Evolutionary conservation across 2,888 invertebrate genomes (phyloP), one percentile per base, ranked within the genome.

Genomic region (Drosophila neonasuta): DNA sequence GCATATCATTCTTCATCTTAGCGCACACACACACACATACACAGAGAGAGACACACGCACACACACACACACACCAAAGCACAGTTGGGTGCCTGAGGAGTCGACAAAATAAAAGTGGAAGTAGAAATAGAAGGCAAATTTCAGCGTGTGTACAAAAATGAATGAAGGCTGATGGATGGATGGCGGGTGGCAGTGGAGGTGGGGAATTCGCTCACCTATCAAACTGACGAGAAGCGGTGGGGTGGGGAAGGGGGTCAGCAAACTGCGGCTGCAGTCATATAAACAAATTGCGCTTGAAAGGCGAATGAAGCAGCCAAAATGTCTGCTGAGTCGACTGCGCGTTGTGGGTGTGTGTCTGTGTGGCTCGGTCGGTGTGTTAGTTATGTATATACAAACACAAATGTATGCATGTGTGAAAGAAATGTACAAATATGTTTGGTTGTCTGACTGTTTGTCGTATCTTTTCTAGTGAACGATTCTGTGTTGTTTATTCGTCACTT

Each of bases 401-500:
- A 59, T 62, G 44, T 62, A 60, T 48, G 34, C 64, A 74, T 78
- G 88, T 86, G 79, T 81, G 77, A 84, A 77, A 68, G 66, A 82
- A 71, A 74, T 87, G 70, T 71, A 87, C 69, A 81, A 84, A 87
- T 62, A 62, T 82, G 83, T 78, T 78, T 71, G 68, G 51, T 20
- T 70, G 55, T 70, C 30, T 68, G 70, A 80, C 64, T 68, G 71
- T 81, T 70, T 85, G 83, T 68, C 80, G 75, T 80, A 74, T 86
- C 71, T 63, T 68, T 67, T 65, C 76, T 70, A 62, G 66, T 74
- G 87, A 80, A 84, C 68, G 69, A 77, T 80, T 80, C 76, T 77
- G 68, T 70, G 83, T 80, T 87, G 80, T 81, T 81, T 81, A 81
- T 81, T 86, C 81, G 84, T 81, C 81, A 85, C 85, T 81, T 81